Base-by-base conservation (phyloP, 2,888 invertebrate species). In the Opisthograptis luteolata region DNA sequence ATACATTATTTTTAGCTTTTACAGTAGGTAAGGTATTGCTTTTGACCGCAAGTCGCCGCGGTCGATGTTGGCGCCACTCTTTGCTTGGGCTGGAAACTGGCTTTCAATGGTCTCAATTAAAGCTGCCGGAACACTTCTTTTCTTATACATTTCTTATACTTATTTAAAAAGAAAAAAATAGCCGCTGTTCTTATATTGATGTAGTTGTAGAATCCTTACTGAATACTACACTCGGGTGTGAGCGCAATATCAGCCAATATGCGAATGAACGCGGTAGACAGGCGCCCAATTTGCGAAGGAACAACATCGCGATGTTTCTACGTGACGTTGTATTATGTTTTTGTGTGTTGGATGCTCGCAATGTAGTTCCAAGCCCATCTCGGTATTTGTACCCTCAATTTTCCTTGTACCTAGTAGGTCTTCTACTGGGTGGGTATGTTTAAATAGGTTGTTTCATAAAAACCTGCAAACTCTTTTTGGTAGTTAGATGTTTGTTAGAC, bases 221-320 rank as follows among this genome's bases (percentile, higher is more conserved):
- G 13, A 13, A 17, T 22, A 15, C 6, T 48, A 46, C 52, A 35
- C 5, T 48, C 45, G 45, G 62, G 64, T 68, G 63, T 55, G 64
- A 64, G 70, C 56, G 73, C 67, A 72, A 75, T 73, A 73, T 74
- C 46, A 66, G 74, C 74, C 80, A 77, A 82, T 79, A 81, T 81
- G 73, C 60, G 77, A 77, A 73, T 72, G 76, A 60, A 68, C 66
- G 65, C 64, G 60, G 62, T 62, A 66, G 70, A 76, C 70, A 76
- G 76, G 71, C 77, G 77, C 71, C 78, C 82, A 82, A 83, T 82
- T 82, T 82, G 74, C 72, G 61, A 68, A 62, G 67, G 70, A 70
- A 71, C 71, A 71, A 65, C 68, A 66, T 63, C 65, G 59, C 59
- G 62, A 59, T 63, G 66, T 68, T 61, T 40, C 54, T 55, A 55